Percentiles rank a stretch among this genome's conserved stretches.
Conservation (phyloP, 37 sponge, comb jelly and placozoan species). For the Aplysina aerophoba region DNA sequence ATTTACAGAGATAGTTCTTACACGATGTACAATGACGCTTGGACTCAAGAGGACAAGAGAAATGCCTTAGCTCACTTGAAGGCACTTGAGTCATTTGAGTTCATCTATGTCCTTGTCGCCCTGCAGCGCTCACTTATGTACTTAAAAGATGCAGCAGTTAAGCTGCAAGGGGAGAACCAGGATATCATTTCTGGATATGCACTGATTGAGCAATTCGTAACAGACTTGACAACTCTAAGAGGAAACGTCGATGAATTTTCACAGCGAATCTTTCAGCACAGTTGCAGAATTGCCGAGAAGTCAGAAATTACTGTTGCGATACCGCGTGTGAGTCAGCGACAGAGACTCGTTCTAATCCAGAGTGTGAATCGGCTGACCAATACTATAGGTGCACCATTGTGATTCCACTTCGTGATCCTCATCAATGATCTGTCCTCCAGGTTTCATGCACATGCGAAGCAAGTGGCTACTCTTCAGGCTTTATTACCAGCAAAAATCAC, state of each 20-base stretch:
- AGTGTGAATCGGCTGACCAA: slow-evolving; percentile 33
- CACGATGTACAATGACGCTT: slow-evolving; percentile 53
- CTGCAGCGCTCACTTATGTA: slow-evolving; percentile 52
- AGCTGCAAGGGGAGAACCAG: slow-evolving; percentile 49
- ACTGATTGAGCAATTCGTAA: slow-evolving; percentile 20
- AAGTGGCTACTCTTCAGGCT: slow-evolving; percentile 38
- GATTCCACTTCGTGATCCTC: slow-evolving; percentile 72
- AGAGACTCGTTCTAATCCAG: slow-evolving; percentile 53
- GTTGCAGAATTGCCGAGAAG: slow-evolving; percentile 47
- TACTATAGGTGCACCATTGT: slow-evolving; percentile 38
- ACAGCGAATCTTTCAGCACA: slow-evolving; percentile 49
- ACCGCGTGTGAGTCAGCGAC: slow-evolving; percentile 44
- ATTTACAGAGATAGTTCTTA: slow-evolving; percentile 49
- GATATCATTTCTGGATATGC: slow-evolving; percentile 52
- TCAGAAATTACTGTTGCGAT: slow-evolving; percentile 36
- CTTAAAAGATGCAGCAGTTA: slow-evolving; percentile 57
- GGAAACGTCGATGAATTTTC: slow-evolving; percentile 46
- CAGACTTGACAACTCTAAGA: slow-evolving; percentile 14
- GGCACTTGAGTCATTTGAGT: slow-evolving; percentile 51
- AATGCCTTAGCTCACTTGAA: slow-evolving; percentile 56
- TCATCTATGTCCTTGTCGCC: slow-evolving; percentile 47
- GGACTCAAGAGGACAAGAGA: slow-evolving; percentile 57
- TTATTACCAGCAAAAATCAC: slow-evolving; percentile 50
- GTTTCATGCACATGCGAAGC: slow-evolving; percentile 46
- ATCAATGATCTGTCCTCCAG: slow-evolving; percentile 39